Evolutionary conservation across 30 jellyfish, hydroid and myxozoan genomes (phyloP).

Genomic region (Aurelia coerulea): DNA sequence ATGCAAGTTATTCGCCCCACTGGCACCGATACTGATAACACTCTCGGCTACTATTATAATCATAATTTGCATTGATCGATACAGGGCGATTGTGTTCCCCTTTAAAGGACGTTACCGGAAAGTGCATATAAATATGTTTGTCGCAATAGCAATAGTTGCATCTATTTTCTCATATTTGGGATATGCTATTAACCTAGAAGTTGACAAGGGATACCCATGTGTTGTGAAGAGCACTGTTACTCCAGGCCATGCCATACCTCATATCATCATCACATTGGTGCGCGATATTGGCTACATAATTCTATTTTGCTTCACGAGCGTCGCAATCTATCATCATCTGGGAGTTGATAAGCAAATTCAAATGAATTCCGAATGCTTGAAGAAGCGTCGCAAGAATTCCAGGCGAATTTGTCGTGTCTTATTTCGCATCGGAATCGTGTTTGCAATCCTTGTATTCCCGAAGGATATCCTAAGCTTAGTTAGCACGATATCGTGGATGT

Average conservation of each 20-base stretch:
- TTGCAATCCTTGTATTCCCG: constrained; percentile 80
- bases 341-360: not conserved
- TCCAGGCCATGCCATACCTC: constrained; percentile 6
- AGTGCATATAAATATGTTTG: constrained; percentile 6
- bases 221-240: not conserved
- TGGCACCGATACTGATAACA: constrained; percentile 38
- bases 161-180: constrained; percentile 13
- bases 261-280: not conserved
- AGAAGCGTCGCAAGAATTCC: constrained; percentile 46
- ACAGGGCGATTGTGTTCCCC: constrained; percentile 50
- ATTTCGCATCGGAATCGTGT: constrained; percentile 66
- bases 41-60: constrained; percentile 60
- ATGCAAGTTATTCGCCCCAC: constrained; percentile 49
- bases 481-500: constrained; percentile 70
- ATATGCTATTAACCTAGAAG: constrained; percentile 14
- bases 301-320: constrained; percentile 27
- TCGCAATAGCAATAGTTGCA: constrained; percentile 3
- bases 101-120: constrained; percentile 34
- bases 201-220: constrained; percentile 10
- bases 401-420: constrained; percentile 50
- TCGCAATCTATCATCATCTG: constrained; percentile 11
- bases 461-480: constrained; percentile 66
- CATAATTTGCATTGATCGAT: constrained; percentile 55
- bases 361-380: not conserved
- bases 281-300: constrained; percentile 28